Conservation (phyloP, 2,888 invertebrate genomes). For the Maniola hyperantus region DNA sequence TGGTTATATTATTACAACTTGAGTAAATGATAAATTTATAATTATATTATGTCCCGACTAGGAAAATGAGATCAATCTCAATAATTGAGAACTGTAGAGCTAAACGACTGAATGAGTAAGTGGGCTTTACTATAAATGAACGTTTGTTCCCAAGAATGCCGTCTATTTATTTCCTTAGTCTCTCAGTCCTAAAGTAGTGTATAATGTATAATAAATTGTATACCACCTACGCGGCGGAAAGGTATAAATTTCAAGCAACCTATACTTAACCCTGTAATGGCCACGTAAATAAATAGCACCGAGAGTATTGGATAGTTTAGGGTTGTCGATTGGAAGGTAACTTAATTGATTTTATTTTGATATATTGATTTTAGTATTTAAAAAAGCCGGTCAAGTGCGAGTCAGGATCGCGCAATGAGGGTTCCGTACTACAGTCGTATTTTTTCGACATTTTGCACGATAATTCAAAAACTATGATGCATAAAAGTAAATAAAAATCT, state of each 20-base stretch:
- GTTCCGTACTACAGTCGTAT: too few species aligned
- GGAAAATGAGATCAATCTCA: too few species aligned
- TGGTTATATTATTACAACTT: too few species aligned
- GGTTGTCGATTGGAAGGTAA: constrained; percentile 44
- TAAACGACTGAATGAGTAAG: background rate
- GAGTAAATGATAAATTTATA: too few species aligned
- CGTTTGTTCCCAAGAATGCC: background rate
- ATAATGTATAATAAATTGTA: constrained; percentile 34
- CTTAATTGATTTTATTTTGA: background rate
- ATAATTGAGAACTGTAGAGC: too few species aligned
- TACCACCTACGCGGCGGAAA: constrained; percentile 43
- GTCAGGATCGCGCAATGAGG: too few species aligned
- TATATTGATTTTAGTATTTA: background rate
- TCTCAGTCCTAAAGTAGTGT: constrained; percentile 1
- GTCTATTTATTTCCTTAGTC: background rate
- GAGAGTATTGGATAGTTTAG: constrained; percentile 48
- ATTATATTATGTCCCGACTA: too few species aligned
- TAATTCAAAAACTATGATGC: too few species aligned
- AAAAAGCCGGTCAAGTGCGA: too few species aligned
- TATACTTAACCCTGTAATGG: constrained; percentile 62
- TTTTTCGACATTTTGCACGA: too few species aligned
- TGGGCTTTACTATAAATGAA: background rate
- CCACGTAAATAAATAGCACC: constrained; percentile 61
- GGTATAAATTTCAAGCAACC: constrained; percentile 60
- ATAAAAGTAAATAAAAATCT: too few species aligned